Evolutionary conservation across 2,888 invertebrate genomes (phyloP).

Genomic region (Ophion slaviceki): DNA sequence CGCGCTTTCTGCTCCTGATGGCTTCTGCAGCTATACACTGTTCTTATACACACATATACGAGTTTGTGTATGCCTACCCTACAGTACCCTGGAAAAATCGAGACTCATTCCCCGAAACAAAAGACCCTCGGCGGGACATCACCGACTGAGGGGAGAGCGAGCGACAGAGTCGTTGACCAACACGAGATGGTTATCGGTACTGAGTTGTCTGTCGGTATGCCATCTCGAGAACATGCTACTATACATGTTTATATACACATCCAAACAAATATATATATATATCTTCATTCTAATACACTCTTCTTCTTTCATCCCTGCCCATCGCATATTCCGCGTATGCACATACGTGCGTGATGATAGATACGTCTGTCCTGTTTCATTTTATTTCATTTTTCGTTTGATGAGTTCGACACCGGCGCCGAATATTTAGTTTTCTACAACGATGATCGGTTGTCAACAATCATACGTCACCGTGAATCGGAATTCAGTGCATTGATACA

Average conservation of each 20-base stretch:
- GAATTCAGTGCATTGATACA: conserved; percentile 24
- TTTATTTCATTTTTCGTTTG: conserved; percentile 40
- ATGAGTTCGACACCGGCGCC: conserved; percentile 49
- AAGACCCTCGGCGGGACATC: conserved; percentile 59
- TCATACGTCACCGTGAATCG: conserved; percentile 18
- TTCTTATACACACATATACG: neutral
- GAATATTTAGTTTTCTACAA: conserved; percentile 40
- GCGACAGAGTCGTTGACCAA: conserved; percentile 37
- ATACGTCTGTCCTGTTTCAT: conserved; percentile 59
- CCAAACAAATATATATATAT: neutral
- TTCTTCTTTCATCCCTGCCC: conserved; percentile 38
- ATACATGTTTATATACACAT: conserved; percentile 20
- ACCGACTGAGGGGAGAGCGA: conserved; percentile 14
- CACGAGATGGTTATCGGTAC: conserved; percentile 63
- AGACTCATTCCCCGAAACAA: conserved; percentile 67
- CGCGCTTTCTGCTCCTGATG: conserved; percentile 7
- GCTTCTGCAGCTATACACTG: conserved; percentile 3
- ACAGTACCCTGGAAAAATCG: conserved; percentile 53
- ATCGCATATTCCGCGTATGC: conserved; percentile 41
- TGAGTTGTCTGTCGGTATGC: conserved; percentile 63
- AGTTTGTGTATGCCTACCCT: neutral
- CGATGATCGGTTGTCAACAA: conserved; percentile 40
- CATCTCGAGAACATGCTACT: conserved; percentile 52
- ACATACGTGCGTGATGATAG: conserved; percentile 57
- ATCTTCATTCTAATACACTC: conserved; percentile 62